Percentiles rank a stretch among this genome's conserved stretches.
phyloP scores from a whole-genome alignment of 2,888 invertebrate species.

The Amiota minor region DNA sequence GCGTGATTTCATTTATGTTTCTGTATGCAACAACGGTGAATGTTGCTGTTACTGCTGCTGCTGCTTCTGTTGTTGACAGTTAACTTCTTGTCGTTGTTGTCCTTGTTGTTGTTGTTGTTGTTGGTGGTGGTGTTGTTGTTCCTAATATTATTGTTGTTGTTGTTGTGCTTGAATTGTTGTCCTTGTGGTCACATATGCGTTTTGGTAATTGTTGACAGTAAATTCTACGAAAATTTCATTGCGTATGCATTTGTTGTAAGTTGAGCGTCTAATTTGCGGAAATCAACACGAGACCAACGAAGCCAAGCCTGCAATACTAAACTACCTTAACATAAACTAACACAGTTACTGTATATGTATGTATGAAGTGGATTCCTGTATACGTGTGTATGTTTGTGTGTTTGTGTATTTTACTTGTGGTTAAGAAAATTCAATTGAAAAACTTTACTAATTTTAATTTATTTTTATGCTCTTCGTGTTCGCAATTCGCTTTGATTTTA shows the following conservation, averaged over 20 bases:
- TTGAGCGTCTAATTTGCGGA: conserved; percentile 2
- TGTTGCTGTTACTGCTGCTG: not conserved
- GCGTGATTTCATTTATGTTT: conserved; percentile 21
- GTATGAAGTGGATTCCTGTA: no score
- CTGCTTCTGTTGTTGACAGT: not conserved
- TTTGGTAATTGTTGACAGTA: not conserved
- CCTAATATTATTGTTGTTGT: not conserved
- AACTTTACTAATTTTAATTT: not conserved
- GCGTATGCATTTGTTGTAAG: not conserved
- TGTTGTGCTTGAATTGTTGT: conserved; percentile 14
- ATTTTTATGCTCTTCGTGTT: not conserved
- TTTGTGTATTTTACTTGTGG: not conserved
- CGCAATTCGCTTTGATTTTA: no score
- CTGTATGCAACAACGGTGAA: not conserved
- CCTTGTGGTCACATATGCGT: conserved; percentile 6
- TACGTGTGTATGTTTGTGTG: not conserved
- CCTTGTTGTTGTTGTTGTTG: not conserved
- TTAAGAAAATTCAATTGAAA: no score
- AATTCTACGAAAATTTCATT: conserved; percentile 21
- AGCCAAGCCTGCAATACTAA: conserved; percentile 36
- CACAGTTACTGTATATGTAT: no score
- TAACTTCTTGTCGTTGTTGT: not conserved
- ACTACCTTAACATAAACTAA: no score
- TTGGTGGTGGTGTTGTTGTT: not conserved
- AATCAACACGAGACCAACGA: not conserved